A percentile compares a stretch with the other conserved stretches of the same genome.
phyloP scores from a whole-genome alignment of 2,797 vertebrate species.

The Pseudochirops corinnae region DNA sequence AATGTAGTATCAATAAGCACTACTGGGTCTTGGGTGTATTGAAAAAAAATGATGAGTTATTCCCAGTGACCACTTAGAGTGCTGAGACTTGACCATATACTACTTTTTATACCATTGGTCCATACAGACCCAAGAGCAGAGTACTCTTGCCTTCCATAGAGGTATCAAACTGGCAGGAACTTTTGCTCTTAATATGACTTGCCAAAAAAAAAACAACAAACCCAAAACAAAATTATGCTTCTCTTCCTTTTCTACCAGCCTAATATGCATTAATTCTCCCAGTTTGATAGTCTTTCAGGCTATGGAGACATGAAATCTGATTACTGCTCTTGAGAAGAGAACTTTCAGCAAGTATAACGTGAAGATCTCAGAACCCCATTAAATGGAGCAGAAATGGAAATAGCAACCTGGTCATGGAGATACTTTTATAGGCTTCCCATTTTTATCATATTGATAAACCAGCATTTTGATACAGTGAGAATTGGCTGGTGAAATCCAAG shows the following conservation, averaged over 20 bases:
- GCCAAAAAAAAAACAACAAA: constrained; percentile 10
- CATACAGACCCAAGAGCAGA: constrained; percentile 26
- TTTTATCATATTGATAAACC: constrained; percentile 97
- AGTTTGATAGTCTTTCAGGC: constrained; percentile 69
- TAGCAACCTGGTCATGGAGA: constrained; percentile 89
- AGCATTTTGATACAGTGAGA: constrained; percentile 99
- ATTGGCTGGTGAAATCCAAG: constrained; percentile 98
- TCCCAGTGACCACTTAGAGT: constrained; percentile 52
- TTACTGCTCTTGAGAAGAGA: constrained; percentile 78
- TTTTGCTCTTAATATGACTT: constrained; percentile 10
- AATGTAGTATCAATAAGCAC: constrained; percentile 54
- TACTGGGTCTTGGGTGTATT: constrained; percentile 46
- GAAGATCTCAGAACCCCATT: constrained; percentile 66
- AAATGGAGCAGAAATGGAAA: constrained; percentile 75
- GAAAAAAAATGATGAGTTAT: neutral
- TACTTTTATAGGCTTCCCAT: constrained; percentile 95
- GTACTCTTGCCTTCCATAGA: constrained; percentile 37
- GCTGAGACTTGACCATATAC: constrained; percentile 53
- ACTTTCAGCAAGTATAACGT: constrained; percentile 62
- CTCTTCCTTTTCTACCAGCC: constrained; percentile 70
- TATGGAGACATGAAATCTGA: constrained; percentile 81
- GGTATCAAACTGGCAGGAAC: constrained; percentile 59
- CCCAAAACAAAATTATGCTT: constrained; percentile 53
- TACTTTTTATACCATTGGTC: constrained; percentile 44
- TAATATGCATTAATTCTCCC: constrained; percentile 64